A percentile compares a stretch with the other conserved stretches of the same genome.
phyloP scores from a whole-genome alignment of 2,888 invertebrate genomes.

The Oligia latruncula region DNA sequence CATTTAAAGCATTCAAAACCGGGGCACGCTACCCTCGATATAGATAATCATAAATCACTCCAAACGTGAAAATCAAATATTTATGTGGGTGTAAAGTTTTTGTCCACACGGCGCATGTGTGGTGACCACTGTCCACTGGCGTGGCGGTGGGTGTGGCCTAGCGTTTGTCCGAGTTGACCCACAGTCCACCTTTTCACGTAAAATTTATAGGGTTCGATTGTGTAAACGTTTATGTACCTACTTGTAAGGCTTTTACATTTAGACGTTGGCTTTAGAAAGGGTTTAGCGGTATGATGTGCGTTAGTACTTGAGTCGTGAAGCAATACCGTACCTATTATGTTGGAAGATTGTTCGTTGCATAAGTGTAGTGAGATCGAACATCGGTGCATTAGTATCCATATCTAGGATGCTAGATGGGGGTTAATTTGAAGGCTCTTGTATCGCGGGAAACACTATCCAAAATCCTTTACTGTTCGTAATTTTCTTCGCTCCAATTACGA shows the following conservation, averaged over 20 bases:
- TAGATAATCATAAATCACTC: slow-evolving; percentile 64
- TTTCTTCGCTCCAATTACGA: slow-evolving; percentile 9
- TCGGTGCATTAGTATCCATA: slow-evolving; percentile 28
- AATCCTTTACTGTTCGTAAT: background rate
- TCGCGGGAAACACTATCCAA: background rate
- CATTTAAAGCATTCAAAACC: slow-evolving; percentile 37
- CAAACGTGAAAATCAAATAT: slow-evolving; percentile 65
- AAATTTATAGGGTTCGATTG: slow-evolving; percentile 81
- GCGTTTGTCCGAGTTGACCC: slow-evolving; percentile 70
- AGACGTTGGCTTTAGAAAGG: slow-evolving; percentile 56
- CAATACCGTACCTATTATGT: slow-evolving; percentile 54
- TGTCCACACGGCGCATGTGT: slow-evolving; percentile 84
- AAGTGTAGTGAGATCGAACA: slow-evolving; percentile 51
- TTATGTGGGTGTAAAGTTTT: slow-evolving; percentile 80
- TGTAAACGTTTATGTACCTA: slow-evolving; percentile 61
- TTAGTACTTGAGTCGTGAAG: slow-evolving; percentile 49
- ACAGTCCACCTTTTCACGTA: slow-evolving; percentile 75
- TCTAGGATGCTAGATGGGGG: slow-evolving; percentile 24
- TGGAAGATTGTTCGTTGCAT: slow-evolving; percentile 59
- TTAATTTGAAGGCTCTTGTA: slow-evolving; percentile 5
- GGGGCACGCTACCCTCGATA: slow-evolving; percentile 44
- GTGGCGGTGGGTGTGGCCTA: slow-evolving; percentile 83
- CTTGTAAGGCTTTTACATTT: slow-evolving; percentile 51
- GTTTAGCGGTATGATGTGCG: slow-evolving; percentile 48
- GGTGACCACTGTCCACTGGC: slow-evolving; percentile 87